These are phyloP conservation scores for Cebidichthys violaceus DNA, from an alignment of 2,113 vertebrate species.

Conservation along the genomic window DNA sequence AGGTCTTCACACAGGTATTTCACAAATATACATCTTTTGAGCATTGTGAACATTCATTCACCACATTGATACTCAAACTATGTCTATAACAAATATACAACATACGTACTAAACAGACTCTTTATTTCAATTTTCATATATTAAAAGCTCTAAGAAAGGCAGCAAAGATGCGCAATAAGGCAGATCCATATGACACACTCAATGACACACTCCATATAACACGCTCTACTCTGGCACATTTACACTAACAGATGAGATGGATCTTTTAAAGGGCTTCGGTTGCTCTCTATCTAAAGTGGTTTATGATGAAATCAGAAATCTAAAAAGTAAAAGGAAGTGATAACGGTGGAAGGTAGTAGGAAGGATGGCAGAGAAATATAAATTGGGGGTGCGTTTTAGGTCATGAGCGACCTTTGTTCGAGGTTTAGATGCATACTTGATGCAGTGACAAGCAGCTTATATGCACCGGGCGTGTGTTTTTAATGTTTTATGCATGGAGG, in stretches of 20 bases:
- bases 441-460: conserved; percentile 8
- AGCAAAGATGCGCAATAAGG: conserved; percentile 83
- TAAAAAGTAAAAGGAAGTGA: conserved; percentile 9
- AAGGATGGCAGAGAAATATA: conserved; percentile 2
- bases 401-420: conserved; percentile 16
- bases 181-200: conserved; percentile 79
- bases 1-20: conserved; percentile 71
- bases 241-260: conserved; percentile 66
- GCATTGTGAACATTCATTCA: conserved; percentile 69
- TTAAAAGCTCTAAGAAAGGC: conserved; percentile 84
- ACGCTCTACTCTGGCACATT: conserved; percentile 67
- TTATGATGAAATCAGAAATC: conserved; percentile 15
- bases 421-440: conserved; percentile 36
- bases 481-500: conserved; percentile 11
- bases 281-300: conserved; percentile 44
- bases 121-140: conserved; percentile 76
- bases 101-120: conserved; percentile 74
- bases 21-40: conserved; percentile 77
- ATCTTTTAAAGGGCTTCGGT: conserved; percentile 80
- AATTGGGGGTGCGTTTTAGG: conserved; percentile 7
- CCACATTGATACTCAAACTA: conserved; percentile 61
- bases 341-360: not conserved
- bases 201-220: conserved; percentile 61
- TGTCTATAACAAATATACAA: conserved; percentile 76
- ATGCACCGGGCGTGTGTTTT: conserved; percentile 16